Percentiles rank a stretch among this genome's conserved stretches.
Conservation (phyloP, 2,888 invertebrate species). For the Ochropleura plecta region DNA sequence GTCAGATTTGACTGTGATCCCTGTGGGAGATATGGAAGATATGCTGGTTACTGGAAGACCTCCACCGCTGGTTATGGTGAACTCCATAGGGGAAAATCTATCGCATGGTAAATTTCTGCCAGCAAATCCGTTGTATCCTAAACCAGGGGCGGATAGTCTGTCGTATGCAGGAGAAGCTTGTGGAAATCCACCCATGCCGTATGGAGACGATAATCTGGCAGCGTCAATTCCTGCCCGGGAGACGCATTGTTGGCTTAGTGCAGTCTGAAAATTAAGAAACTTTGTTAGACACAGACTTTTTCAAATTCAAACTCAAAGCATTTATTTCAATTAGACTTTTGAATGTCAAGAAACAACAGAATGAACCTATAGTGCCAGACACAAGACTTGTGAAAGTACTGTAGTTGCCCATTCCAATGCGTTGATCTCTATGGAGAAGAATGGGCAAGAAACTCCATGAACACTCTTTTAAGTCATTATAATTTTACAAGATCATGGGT, state of each 20-base stretch:
- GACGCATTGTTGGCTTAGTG: conserved; percentile 27
- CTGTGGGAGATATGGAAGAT: conserved; percentile 72
- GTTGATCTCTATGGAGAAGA: no score
- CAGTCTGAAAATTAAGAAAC: conserved; percentile 8
- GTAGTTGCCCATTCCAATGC: no score
- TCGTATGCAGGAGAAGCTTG: conserved; percentile 22
- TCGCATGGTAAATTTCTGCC: conserved; percentile 8
- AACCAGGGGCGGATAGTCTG: background rate
- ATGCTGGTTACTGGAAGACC: conserved; percentile 72
- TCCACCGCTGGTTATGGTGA: conserved; percentile 72
- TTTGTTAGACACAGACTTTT: no score
- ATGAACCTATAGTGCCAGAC: no score
- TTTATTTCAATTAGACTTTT: no score
- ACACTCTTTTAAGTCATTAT: no score
- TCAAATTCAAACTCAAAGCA: no score
- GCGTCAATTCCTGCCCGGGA: conserved; percentile 20
- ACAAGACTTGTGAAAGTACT: no score
- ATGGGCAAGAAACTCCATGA: no score
- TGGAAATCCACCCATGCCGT: background rate
- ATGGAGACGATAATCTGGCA: conserved; percentile 15
- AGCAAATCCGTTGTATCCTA: conserved; percentile 1
- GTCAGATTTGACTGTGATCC: conserved; percentile 75
- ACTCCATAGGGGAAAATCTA: conserved; percentile 54
- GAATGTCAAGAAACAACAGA: no score
- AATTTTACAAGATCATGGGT: no score